Percentiles rank a stretch among this genome's conserved stretches.
phyloP scores from a whole-genome alignment of 2,113 vertebrate species.

The human region GRCh38 chr16:20880001-20880500 shows the following conservation, averaged over 20 bases:
- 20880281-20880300: background rate
- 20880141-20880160: background rate
- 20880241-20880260: background rate
- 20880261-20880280: background rate
- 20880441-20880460: no score
- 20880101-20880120: background rate
- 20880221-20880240: background rate
- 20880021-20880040: slow-evolving; percentile 28
- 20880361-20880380: no score
- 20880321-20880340: no score
- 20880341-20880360: no score
- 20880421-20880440: no score
- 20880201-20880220: background rate
- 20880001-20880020: background rate
- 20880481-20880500: no score
- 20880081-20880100: background rate
- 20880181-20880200: background rate
- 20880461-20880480: no score
- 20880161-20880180: background rate
- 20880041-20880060: background rate
- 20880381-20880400: no score
- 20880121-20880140: background rate
- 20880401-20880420: no score
- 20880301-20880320: background rate
- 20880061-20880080: slow-evolving; percentile 27